Conservation (phyloP, 2,888 invertebrate species). For the Stratiomys singularior region DNA sequence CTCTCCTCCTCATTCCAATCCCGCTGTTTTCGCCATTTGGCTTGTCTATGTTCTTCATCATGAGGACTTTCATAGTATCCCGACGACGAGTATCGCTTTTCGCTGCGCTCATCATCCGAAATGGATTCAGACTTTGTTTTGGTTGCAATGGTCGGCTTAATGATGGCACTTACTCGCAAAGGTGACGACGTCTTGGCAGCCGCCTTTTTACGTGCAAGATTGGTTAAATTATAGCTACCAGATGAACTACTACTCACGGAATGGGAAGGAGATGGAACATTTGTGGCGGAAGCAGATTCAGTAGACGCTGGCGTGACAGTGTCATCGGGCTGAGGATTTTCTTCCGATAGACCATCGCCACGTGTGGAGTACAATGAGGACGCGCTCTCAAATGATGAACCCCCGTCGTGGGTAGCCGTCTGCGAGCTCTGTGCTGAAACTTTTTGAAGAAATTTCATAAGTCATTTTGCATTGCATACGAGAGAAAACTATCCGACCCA, state of each 20-base stretch:
- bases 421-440: conserved; percentile 65
- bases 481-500: not conserved
- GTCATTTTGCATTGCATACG: too few species aligned
- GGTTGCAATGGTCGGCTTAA: conserved; percentile 30
- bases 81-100: conserved; percentile 75
- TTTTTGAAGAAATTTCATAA: conserved; percentile 50
- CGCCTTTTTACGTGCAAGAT: conserved; percentile 56
- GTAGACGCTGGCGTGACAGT: conserved; percentile 41
- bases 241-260: conserved; percentile 70
- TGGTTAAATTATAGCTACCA: conserved; percentile 69
- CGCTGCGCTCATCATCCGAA: conserved; percentile 77
- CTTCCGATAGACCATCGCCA: conserved; percentile 74
- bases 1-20: conserved; percentile 77
- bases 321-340: conserved; percentile 69
- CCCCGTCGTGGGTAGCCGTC: conserved; percentile 77
- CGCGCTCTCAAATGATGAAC: conserved; percentile 89
- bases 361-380: conserved; percentile 84
- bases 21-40: conserved; percentile 57
- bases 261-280: conserved; percentile 66
- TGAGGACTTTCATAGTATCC: conserved; percentile 80
- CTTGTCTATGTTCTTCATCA: conserved; percentile 68
- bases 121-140: conserved; percentile 68
- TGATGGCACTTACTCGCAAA: conserved; percentile 44
- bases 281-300: conserved; percentile 44
- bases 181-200: conserved; percentile 52